Evolutionary conservation across 1,140 invertebrate genomes (phyloP), one percentile per base, ranked within the genome.

Genomic region (Xylocopa sonorina): DNA sequence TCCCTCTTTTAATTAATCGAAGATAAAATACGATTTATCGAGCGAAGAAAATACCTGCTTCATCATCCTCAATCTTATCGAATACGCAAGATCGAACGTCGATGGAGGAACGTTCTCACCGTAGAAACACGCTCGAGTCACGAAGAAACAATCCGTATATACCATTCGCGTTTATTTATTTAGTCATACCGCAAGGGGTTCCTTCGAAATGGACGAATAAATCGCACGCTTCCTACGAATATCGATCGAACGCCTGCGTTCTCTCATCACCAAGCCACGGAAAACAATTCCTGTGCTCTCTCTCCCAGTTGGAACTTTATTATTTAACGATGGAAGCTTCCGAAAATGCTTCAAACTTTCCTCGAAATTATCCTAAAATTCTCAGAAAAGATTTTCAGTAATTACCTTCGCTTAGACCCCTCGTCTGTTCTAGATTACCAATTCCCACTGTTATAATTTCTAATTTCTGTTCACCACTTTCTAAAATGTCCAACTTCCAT

Each of bases 41-140:
- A 38, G 38, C 9, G 9, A 38, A 4, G 3, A 38, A 38, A 38
- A 38, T 9, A 38, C 38, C 9, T 38, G 3, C 9, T 18, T 21
- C 16, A 2, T 63, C 60, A 18, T 27, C 14, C 38, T 41, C 27
- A 63, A 63, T 63, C 38, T 63, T 63, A 63, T 63, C 62, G 4
- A 24, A n/a, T 10, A 18, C 7, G 29, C 6, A 18, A 57, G 3
- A 32, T 21, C 16, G 53, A 55, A 43, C 60, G n/a, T 43, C 12
- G 46, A 2, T 4, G 16, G 10, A 41, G 16, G 14, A 43, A 46
- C 21, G 16, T 3, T 21, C 27, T 24, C 4, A 64, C 46, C 14
- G 10, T 9, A 53, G 1, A 7, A 14, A 12, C 0, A 3, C 12
- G 27, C n/a, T 12, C 24, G 10, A 1, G 32, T 48, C 18, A 27